Evolutionary conservation across 2,797 vertebrate genomes (phyloP).

Genomic region (Phoeniculus purpureus): DNA sequence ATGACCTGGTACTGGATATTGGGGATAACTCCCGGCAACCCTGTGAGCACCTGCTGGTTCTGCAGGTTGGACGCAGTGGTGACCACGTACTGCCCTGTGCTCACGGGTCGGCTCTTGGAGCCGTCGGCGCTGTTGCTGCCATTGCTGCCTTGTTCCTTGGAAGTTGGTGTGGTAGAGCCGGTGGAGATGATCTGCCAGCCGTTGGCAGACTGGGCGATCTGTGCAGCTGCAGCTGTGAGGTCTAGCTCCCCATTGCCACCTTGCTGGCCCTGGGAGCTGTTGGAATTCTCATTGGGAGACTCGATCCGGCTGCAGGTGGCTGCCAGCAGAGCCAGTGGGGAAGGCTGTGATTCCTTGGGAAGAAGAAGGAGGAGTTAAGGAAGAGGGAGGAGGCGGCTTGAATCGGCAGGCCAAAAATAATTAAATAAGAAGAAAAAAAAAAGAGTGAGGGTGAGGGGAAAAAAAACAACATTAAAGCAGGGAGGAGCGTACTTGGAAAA

Average conservation of each 20-base stretch:
- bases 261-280: constrained; percentile 81
- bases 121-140: constrained; percentile 69
- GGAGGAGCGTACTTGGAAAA: constrained; percentile 13
- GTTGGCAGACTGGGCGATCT: constrained; percentile 88
- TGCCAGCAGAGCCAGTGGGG: constrained; percentile 93
- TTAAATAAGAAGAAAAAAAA: neutral
- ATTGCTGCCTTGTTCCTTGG: constrained; percentile 77
- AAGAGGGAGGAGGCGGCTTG: neutral
- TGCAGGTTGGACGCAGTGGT: constrained; percentile 86
- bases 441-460: accelerated
- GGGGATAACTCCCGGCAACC: constrained; percentile 89
- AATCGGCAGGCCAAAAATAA: neutral
- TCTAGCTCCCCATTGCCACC: constrained; percentile 83
- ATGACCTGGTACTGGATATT: constrained; percentile 99
- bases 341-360: constrained; percentile 91
- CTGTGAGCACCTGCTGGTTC: constrained; percentile 91
- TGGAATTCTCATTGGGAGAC: constrained; percentile 88
- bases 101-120: constrained; percentile 77
- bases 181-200: constrained; percentile 93
- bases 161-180: constrained; percentile 80
- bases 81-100: constrained; percentile 88
- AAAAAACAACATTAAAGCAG: neutral
- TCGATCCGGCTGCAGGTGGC: constrained; percentile 98
- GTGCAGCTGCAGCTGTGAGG: constrained; percentile 80
- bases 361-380: constrained; percentile 41